Conservation (phyloP, 1,140 invertebrate genomes). For the Drosophila sechellia region DNA sequence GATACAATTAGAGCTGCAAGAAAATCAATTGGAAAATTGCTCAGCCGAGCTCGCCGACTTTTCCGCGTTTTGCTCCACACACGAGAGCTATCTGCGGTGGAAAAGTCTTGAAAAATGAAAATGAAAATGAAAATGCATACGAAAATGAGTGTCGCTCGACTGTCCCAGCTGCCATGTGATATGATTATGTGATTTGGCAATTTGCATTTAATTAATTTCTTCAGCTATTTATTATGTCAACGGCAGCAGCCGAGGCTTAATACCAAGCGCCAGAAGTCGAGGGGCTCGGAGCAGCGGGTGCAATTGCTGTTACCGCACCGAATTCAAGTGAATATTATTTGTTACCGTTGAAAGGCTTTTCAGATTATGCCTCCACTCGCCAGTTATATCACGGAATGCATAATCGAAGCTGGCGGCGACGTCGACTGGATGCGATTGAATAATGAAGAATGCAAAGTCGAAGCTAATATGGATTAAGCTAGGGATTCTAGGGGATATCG, state of each 20-base stretch:
- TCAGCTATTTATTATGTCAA: conserved; percentile 81
- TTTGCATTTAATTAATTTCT: conserved; percentile 83
- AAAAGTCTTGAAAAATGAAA: neutral
- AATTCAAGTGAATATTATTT: conserved; percentile 68
- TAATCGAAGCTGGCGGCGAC: conserved; percentile 42
- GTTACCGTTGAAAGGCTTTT: conserved; percentile 53
- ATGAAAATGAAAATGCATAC: conserved; percentile 1
- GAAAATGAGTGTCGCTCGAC: conserved; percentile 32
- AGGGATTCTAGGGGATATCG: neutral
- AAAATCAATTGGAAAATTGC: conserved; percentile 46
- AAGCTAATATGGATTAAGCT: conserved; percentile 12
- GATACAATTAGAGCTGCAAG: conserved; percentile 57
- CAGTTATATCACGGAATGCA: conserved; percentile 53
- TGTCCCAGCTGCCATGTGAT: conserved; percentile 69
- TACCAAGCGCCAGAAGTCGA: conserved; percentile 37
- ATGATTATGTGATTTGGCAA: conserved; percentile 81
- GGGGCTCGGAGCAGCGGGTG: conserved; percentile 11
- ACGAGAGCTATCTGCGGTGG: neutral
- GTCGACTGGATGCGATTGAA: conserved; percentile 39
- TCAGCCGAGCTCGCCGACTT: conserved; percentile 12
- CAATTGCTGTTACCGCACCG: conserved; percentile 63
- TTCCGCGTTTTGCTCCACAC: conserved; percentile 71
- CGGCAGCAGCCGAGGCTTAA: conserved; percentile 32
- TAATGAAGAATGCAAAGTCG: conserved; percentile 31
- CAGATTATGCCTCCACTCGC: conserved; percentile 43